Conservation (phyloP, 2,888 invertebrate genomes). For the Tinea trinotella region DNA sequence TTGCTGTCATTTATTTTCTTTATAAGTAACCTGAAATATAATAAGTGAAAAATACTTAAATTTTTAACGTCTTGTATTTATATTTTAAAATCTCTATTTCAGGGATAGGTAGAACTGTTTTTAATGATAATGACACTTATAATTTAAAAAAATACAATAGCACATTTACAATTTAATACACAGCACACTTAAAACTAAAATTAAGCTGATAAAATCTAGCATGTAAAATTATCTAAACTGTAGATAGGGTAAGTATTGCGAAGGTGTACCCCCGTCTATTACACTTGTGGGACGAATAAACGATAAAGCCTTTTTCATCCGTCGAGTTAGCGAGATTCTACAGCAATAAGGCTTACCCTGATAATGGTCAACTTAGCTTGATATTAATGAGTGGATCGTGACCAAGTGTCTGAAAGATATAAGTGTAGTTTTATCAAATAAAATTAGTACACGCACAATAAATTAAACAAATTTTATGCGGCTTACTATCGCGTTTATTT, state of each 20-base stretch:
- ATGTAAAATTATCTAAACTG: neutral
- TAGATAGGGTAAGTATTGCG: neutral
- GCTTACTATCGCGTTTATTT: no score
- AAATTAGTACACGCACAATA: neutral
- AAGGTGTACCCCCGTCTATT: conserved; percentile 21
- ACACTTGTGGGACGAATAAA: conserved; percentile 27
- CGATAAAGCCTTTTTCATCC: conserved; percentile 32
- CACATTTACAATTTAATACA: neutral
- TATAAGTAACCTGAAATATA: neutral
- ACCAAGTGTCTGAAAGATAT: conserved; percentile 5
- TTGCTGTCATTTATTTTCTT: neutral
- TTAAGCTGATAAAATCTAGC: neutral
- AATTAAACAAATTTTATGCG: no score
- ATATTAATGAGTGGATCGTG: conserved; percentile 35
- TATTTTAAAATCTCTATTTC: no score
- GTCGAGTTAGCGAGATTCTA: conserved; percentile 18
- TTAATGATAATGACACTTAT: no score
- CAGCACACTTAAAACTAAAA: neutral
- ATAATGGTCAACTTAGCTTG: conserved; percentile 37
- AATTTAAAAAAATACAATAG: neutral
- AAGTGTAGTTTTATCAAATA: neutral
- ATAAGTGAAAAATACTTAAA: no score
- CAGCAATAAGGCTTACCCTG: conserved; percentile 36
- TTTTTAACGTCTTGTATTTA: no score
- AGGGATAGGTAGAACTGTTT: no score